phyloP scores from a whole-genome alignment of 2,888 invertebrate species.

The Rhodophaea formosa region DNA sequence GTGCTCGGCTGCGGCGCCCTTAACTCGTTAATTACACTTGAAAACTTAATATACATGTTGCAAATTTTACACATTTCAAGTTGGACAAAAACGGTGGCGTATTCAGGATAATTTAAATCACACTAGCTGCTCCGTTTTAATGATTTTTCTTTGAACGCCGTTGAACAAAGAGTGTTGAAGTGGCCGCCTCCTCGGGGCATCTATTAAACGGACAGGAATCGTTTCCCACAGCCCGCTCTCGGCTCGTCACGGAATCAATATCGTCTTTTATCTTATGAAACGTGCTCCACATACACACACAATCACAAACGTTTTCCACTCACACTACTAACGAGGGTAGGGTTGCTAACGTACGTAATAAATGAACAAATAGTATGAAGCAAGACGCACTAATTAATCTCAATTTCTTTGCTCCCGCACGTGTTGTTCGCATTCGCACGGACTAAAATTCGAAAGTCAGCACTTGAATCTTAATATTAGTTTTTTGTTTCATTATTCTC shows the following conservation, averaged over 20 bases:
- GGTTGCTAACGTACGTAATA: constrained; percentile 44
- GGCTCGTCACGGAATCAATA: constrained; percentile 79
- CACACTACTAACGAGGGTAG: constrained; percentile 35
- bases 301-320: constrained; percentile 42
- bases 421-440: constrained; percentile 51
- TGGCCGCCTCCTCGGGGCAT: constrained; percentile 64
- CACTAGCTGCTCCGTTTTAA: constrained; percentile 40
- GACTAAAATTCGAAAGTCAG: constrained; percentile 46
- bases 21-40: constrained; percentile 70
- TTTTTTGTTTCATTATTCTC: not conserved
- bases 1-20: constrained; percentile 60
- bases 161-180: constrained; percentile 53
- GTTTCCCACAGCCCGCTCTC: constrained; percentile 75
- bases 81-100: constrained; percentile 30
- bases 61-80: constrained; percentile 40
- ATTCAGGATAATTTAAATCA: constrained; percentile 29
- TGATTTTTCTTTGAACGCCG: constrained; percentile 50
- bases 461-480: too few relatives aligned
- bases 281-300: constrained; percentile 70
- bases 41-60: constrained; percentile 61
- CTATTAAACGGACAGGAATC: constrained; percentile 73
- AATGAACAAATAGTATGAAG: constrained; percentile 53
- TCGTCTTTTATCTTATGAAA: constrained; percentile 78
- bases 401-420: constrained; percentile 58
- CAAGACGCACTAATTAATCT: constrained; percentile 64